phyloP scores from a whole-genome alignment of 2,888 invertebrate genomes.

The Papilio elwesi region DNA sequence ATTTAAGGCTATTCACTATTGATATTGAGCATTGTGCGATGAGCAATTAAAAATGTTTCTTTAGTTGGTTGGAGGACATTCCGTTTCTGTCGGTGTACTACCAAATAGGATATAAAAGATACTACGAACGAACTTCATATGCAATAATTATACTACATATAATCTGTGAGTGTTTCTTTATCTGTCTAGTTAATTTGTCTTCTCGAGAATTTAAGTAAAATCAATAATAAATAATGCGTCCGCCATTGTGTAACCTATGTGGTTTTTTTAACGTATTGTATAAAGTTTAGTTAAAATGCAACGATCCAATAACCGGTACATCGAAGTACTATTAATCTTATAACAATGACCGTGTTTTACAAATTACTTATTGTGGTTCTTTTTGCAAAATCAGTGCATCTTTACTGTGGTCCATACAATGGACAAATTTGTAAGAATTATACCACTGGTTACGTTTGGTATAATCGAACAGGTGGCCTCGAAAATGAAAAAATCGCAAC shows the following conservation, averaged over 20 bases:
- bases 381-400: slow-evolving; percentile 78
- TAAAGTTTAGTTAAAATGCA: slow-evolving; percentile 68
- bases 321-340: slow-evolving; percentile 61
- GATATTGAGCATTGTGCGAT: too few species aligned
- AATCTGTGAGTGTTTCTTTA: too few species aligned
- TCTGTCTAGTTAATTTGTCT: too few species aligned
- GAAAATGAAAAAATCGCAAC: slow-evolving; percentile 93
- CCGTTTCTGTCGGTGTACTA: too few species aligned
- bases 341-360: slow-evolving; percentile 69
- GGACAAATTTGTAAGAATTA: slow-evolving; percentile 91
- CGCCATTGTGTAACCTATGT: slow-evolving; percentile 74
- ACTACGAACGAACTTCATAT: too few species aligned
- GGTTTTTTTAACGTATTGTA: slow-evolving; percentile 58
- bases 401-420: slow-evolving; percentile 94
- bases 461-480: slow-evolving; percentile 89
- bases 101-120: too few species aligned
- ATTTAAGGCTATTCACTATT: too few species aligned
- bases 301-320: slow-evolving; percentile 60
- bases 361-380: slow-evolving; percentile 69
- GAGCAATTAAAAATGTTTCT: too few species aligned
- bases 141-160: too few species aligned
- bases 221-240: slow-evolving; percentile 77
- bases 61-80: too few species aligned
- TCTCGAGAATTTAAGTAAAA: slow-evolving; percentile 60
- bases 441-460: slow-evolving; percentile 89